Evolutionary conservation across 2,888 invertebrate genomes (phyloP).

Genomic region (Noctua janthina): DNA sequence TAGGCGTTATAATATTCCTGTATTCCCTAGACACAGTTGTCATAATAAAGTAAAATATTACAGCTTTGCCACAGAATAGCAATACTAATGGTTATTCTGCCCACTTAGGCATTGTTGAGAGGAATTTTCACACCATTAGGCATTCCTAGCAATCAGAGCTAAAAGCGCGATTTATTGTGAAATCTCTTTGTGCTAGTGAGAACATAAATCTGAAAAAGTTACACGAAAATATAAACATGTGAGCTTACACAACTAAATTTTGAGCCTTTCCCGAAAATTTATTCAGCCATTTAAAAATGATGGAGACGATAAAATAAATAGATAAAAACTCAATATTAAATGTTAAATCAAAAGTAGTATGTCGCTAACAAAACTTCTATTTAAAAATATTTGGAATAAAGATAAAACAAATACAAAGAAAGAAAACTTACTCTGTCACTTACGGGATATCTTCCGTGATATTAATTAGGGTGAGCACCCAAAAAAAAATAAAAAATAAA

Average conservation of each 20-base stretch:
- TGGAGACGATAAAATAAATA: background rate
- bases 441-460: too few relatives aligned
- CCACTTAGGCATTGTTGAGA: constrained; percentile 56
- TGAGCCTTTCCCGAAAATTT: background rate
- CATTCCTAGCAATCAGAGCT: constrained; percentile 48
- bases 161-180: constrained; percentile 59
- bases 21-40: constrained; percentile 35
- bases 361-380: background rate
- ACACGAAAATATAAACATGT: constrained; percentile 4
- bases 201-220: constrained; percentile 33
- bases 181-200: constrained; percentile 46
- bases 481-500: too few relatives aligned
- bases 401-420: background rate
- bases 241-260: background rate
- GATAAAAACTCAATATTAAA: background rate
- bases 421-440: too few relatives aligned
- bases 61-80: constrained; percentile 36
- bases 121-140: constrained; percentile 60
- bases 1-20: constrained; percentile 18
- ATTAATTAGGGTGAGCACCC: too few relatives aligned
- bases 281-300: background rate
- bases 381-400: background rate
- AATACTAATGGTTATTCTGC: constrained; percentile 54
- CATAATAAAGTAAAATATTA: constrained; percentile 51
- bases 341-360: background rate